Conservation (phyloP, 2,888 invertebrate genomes). For the Shargacucullia verbasci region DNA sequence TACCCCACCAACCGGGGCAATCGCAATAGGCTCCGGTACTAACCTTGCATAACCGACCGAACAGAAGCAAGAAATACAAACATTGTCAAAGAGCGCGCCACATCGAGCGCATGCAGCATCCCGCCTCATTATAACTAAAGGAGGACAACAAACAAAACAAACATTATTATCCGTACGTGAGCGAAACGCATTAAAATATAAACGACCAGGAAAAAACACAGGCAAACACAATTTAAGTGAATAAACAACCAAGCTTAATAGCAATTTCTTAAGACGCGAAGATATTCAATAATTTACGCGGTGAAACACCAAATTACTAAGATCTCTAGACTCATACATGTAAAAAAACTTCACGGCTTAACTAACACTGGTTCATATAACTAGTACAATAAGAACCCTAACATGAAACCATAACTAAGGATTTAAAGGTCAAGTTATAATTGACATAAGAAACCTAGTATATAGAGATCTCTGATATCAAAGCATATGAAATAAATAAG, state of each 20-base stretch:
- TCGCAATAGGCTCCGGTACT: too few species aligned
- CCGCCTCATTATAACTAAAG: conserved; percentile 9
- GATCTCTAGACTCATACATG: conserved; percentile 1
- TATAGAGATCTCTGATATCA: not conserved
- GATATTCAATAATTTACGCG: conserved; percentile 52
- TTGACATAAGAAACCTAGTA: not conserved
- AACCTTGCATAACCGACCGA: too few species aligned
- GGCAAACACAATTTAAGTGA: conserved; percentile 61
- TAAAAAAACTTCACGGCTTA: conserved; percentile 1
- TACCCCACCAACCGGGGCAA: too few species aligned
- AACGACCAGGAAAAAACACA: conserved; percentile 24
- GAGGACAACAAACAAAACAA: conserved; percentile 32
- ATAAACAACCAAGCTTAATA: conserved; percentile 54
- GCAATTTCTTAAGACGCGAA: conserved; percentile 49
- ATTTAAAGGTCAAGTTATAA: not conserved
- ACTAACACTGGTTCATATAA: not conserved
- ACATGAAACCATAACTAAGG: not conserved
- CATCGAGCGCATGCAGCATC: not conserved
- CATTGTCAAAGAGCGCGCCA: too few species aligned
- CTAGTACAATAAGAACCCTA: conserved; percentile 3
- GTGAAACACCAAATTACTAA: conserved; percentile 1
- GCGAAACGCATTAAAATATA: conserved; percentile 31
- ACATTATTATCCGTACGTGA: conserved; percentile 19
- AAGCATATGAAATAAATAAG: not conserved
- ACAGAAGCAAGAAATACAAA: too few species aligned